Base-by-base conservation (phyloP, 2,113 vertebrate species). In the Zosterops pallidus region DNA sequence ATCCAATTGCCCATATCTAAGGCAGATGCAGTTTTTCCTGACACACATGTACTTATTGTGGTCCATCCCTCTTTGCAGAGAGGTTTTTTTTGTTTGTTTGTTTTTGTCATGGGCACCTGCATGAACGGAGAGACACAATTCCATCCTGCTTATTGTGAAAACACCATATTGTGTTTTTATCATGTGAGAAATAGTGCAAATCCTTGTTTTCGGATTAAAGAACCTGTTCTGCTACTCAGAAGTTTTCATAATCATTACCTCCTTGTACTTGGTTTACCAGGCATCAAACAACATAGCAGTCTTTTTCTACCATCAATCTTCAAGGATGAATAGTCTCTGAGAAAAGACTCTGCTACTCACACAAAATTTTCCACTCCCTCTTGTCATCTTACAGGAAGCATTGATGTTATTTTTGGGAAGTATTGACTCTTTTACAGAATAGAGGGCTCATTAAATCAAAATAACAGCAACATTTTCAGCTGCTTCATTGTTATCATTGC, bases 381-480 rank as follows among this genome's bases (percentile, higher is more conserved):
- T 76, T 82, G 60, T 22, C 78, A 49, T 56, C 65, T 82, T 83
- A 44, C 22, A 88, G 82, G 75, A 80, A 88, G 11, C n/a, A 67
- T 2, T 62, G 70, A 65, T 69, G 81, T 87, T 95, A 85, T 94
- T 90, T 91, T 89, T 12, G 82, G 75, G 56, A 95, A 90, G 75
- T 77, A 95, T 70, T 79, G 77, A 94, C 62, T 72, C 49, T 93
- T 85, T 77, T 44, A 82, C 50, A 94, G 85, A 96, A 72, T 44
- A 88, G 78, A 88, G 39, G 55, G 56, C 68, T 96, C 82, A 88
- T 95, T 97, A 94, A 92, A 95, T 95, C 82, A 91, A 95, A 96
- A 80, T 70, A 97, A 89, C 64, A 89, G 46, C 72, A 94, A 72
- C 35, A 59, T 77, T 95, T 95, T 95, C 85, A 86, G 68, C 87